These are phyloP conservation scores for Idaea dimidiata DNA, from an alignment of 2,888 invertebrate genomes.

Conservation along the genomic window DNA sequence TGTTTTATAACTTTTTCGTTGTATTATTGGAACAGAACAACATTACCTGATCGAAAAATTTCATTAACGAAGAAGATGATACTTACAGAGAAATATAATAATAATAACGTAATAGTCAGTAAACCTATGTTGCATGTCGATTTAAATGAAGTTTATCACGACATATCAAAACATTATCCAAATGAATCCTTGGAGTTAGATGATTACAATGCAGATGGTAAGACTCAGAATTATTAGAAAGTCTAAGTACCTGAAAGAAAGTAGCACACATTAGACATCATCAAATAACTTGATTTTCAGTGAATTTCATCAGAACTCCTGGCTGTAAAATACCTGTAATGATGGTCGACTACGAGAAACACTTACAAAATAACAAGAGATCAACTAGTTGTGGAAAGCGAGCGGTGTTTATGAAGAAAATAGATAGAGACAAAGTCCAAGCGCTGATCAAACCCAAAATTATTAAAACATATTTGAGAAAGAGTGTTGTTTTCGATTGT, in stretches of 20 bases:
- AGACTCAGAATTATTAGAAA: neutral
- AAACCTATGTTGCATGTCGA: slow-evolving; percentile 49
- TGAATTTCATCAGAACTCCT: slow-evolving; percentile 47
- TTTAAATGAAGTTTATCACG: slow-evolving; percentile 39
- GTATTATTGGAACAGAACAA: slow-evolving; percentile 44
- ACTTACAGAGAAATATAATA: neutral
- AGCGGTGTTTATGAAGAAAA: slow-evolving; percentile 55
- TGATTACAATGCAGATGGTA: slow-evolving; percentile 21
- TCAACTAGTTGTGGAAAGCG: slow-evolving; percentile 49
- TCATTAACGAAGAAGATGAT: slow-evolving; percentile 7
- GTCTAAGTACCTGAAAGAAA: slow-evolving; percentile 32
- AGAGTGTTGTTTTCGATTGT: slow-evolving; percentile 45
- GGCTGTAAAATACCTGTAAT: slow-evolving; percentile 62
- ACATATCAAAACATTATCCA: slow-evolving; percentile 25
- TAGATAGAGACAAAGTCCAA: slow-evolving; percentile 40
- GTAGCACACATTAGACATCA: slow-evolving; percentile 6
- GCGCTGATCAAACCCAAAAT: slow-evolving; percentile 45
- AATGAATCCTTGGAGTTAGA: slow-evolving; percentile 45
- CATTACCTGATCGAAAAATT: slow-evolving; percentile 11
- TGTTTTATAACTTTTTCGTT: slow-evolving; percentile 43
- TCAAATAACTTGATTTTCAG: slow-evolving; percentile 36
- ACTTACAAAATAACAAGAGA: slow-evolving; percentile 28
- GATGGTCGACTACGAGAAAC: slow-evolving; percentile 43
- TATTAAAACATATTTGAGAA: slow-evolving; percentile 46
- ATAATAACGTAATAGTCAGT: slow-evolving; percentile 15